Conservation (phyloP, 2,797 vertebrate genomes). For the Cheirogaleus major region DNA sequence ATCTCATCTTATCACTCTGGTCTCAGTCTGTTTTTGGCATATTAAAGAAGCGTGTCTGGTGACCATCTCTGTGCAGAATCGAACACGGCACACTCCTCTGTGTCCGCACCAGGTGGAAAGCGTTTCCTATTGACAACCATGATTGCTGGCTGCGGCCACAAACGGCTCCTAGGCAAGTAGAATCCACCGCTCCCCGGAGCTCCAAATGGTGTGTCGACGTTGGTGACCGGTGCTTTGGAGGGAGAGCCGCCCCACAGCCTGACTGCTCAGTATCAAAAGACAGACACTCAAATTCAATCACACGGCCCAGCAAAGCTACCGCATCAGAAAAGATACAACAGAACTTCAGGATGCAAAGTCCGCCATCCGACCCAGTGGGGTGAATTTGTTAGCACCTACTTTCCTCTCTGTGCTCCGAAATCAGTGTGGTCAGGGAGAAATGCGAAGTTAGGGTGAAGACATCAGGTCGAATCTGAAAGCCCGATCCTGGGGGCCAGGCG, state of each 20-base stretch:
- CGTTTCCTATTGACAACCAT: too few species aligned
- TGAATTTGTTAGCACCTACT: not conserved
- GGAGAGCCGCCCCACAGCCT: rapidly evolving
- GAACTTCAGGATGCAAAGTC: rapidly evolving
- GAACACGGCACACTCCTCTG: rapidly evolving
- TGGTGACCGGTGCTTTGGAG: not conserved
- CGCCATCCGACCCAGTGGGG: rapidly evolving
- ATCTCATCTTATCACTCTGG: not conserved
- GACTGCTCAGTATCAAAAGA: rapidly evolving
- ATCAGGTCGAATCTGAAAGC: not conserved
- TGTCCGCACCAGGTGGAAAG: rapidly evolving
- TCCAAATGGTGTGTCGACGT: rapidly evolving
- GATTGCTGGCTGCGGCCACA: not conserved
- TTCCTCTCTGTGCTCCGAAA: not conserved
- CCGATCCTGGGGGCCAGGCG: not conserved
- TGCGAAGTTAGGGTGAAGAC: too few species aligned
- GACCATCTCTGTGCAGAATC: too few species aligned
- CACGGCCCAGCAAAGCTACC: not conserved
- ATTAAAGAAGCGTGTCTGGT: not conserved
- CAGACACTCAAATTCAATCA: rapidly evolving
- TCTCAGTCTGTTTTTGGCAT: rapidly evolving
- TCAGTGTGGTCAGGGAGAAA: rapidly evolving
- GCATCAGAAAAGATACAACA: not conserved
- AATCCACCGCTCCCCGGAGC: too few species aligned
- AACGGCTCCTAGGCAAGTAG: not conserved